Evolutionary conservation across 2,888 invertebrate genomes (phyloP), one percentile per base, ranked within the genome.

Genomic region (Pyrochroa serraticornis): DNA sequence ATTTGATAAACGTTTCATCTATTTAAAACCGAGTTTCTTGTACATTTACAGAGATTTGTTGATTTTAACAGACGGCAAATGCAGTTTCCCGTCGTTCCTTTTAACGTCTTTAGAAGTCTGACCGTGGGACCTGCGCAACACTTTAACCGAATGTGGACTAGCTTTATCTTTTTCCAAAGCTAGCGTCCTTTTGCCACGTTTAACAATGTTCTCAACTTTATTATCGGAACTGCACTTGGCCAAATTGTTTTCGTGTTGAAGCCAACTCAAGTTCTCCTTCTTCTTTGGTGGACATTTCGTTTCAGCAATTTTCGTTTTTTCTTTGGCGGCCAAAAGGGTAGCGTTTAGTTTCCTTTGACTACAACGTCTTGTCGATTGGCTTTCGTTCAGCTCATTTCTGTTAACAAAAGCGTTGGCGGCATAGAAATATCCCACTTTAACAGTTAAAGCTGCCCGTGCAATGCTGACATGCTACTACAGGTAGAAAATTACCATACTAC

Each of bases 71-170:
- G 71, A 66, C 22, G 71, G 70, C 50, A 71, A 60, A 52, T 67
- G 67, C 39, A 72, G 55, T 60, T 71, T 72, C 36, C 60, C 63
- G 8, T 62, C 45, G 10, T 58, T 64, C 3, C 55, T 38, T 58
- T 68, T 64, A 59, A 60, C 59, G 31, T 70, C 66, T 55, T 66
- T 70, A n/a, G 63, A 64, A 38, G 51, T 65, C 30, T 69, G 55
- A 10, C 69, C 65, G 47, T 71, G 70, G 6, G 73, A 71, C 13
- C 78, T 70, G 7, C 77, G 66, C 35, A 78, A 60, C 36, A 78
- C 75, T 69, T 79, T 79, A 39, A 78, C 74, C 45, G 77, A 77
- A 42, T 75, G 73, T 5, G 77, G 73, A 60, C 69, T 75, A 49
- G 66, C 56, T 66, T 77, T 73, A 60, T 78, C 75, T 65, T 76